phyloP scores from a whole-genome alignment of 2,113 vertebrate species.

The Sylvietta virens region DNA sequence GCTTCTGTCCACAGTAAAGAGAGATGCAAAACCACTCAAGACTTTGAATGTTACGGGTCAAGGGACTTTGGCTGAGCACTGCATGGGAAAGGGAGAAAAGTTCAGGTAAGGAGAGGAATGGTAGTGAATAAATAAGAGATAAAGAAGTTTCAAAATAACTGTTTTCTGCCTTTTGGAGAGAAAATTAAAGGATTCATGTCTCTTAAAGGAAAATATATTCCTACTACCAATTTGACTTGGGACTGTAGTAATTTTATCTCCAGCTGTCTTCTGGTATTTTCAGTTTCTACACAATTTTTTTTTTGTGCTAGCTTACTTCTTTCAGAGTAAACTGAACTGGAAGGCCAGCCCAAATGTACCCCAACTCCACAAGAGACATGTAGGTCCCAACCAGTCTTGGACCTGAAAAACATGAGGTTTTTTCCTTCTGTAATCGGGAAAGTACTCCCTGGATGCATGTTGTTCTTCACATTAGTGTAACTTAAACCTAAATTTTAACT shows the following conservation, averaged over 20 bases:
- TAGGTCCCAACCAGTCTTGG: background rate
- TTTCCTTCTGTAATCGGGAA: background rate
- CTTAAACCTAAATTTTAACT: background rate
- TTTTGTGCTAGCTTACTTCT: background rate
- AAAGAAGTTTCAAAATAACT: background rate
- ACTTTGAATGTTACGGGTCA: background rate
- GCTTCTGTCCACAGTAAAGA: background rate
- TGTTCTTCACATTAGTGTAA: background rate
- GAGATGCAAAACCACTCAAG: background rate
- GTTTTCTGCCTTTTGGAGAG: background rate
- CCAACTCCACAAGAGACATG: background rate
- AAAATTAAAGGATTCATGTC: background rate
- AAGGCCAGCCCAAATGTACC: background rate
- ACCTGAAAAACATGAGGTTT: background rate
- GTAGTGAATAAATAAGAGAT: background rate
- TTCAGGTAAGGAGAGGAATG: background rate
- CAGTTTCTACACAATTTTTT: background rate
- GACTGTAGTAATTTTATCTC: background rate
- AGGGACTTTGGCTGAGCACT: background rate
- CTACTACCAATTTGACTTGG: background rate
- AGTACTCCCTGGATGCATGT: background rate
- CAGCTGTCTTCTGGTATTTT: background rate
- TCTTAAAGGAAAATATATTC: background rate
- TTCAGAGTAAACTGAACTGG: background rate
- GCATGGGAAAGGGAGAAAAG: background rate